phyloP scores from a whole-genome alignment of 2,888 invertebrate genomes.

The Prenolepis imparis region DNA sequence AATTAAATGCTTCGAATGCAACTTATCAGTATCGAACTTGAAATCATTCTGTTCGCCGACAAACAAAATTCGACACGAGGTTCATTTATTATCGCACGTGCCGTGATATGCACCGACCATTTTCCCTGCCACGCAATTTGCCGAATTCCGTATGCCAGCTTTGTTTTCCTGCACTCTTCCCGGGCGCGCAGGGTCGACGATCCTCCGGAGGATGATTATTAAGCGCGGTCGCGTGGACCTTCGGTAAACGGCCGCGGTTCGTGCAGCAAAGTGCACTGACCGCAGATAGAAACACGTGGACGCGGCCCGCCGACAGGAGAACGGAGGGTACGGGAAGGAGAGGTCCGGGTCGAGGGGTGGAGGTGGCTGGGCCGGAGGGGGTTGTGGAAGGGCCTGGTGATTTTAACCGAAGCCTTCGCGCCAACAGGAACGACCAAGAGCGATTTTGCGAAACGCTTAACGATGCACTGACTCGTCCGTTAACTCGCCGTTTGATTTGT shows the following conservation, averaged over 20 bases:
- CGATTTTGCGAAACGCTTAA: slow-evolving; percentile 63
- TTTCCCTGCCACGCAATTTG: slow-evolving; percentile 11
- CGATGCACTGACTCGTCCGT: slow-evolving; percentile 15
- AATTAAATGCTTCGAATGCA: background rate
- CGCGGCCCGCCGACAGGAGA: slow-evolving; percentile 63
- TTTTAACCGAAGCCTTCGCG: slow-evolving; percentile 64
- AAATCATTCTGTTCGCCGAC: background rate
- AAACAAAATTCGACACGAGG: background rate
- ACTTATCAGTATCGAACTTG: background rate
- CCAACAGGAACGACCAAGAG: slow-evolving; percentile 42
- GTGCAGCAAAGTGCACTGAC: slow-evolving; percentile 78
- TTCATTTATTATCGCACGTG: slow-evolving; percentile 25
- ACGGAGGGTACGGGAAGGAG: slow-evolving; percentile 62
- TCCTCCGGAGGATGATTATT: slow-evolving; percentile 73
- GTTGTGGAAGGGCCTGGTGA: slow-evolving; percentile 66
- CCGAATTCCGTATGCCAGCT: slow-evolving; percentile 43
- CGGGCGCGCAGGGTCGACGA: slow-evolving; percentile 70
- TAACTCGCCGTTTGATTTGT: slow-evolving; percentile 43
- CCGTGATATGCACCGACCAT: background rate
- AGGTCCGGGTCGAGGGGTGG: slow-evolving; percentile 35
- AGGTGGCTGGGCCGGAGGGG: slow-evolving; percentile 50
- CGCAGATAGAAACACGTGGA: slow-evolving; percentile 78
- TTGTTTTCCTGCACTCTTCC: slow-evolving; percentile 49
- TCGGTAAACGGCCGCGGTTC: slow-evolving; percentile 75
- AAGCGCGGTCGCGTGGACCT: slow-evolving; percentile 75